phyloP scores from a whole-genome alignment of 2,797 vertebrate genomes.

The Aythya fuligula region DNA sequence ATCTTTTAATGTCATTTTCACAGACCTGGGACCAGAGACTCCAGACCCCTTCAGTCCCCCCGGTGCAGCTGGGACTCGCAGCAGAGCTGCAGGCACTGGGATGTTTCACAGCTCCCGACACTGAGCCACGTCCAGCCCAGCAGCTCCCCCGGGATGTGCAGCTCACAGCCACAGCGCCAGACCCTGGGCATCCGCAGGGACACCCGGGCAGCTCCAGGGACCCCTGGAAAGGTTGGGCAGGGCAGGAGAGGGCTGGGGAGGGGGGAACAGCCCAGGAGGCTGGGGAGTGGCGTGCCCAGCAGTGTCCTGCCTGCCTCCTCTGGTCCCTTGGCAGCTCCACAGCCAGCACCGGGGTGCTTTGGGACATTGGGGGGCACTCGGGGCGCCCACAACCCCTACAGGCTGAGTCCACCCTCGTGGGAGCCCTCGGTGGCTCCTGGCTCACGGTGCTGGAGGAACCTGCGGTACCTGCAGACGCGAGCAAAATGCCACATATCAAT shows the following conservation, averaged over 20 bases:
- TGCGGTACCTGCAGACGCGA: neutral
- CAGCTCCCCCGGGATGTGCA: no score
- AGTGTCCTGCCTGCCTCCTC: no score
- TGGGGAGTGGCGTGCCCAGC: neutral
- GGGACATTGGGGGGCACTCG: rapidly evolving
- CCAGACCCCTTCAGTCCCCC: rapidly evolving
- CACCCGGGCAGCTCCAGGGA: neutral
- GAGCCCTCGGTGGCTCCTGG: rapidly evolving
- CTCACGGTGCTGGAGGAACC: neutral
- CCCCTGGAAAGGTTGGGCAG: no score
- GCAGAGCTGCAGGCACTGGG: rapidly evolving
- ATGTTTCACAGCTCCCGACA: neutral
- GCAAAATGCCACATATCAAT: rapidly evolving
- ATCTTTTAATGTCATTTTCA: neutral
- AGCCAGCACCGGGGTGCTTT: rapidly evolving
- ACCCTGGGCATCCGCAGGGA: neutral
- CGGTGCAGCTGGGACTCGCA: rapidly evolving
- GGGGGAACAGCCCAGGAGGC: neutral
- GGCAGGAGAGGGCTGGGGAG: no score
- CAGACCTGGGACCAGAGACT: neutral
- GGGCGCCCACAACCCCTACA: rapidly evolving
- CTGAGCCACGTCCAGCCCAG: neutral
- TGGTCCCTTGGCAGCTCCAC: rapidly evolving
- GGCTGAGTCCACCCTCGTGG: neutral
- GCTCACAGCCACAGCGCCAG: no score